Conservation (phyloP, 2,113 vertebrate species). For the Labrus mixtus region DNA sequence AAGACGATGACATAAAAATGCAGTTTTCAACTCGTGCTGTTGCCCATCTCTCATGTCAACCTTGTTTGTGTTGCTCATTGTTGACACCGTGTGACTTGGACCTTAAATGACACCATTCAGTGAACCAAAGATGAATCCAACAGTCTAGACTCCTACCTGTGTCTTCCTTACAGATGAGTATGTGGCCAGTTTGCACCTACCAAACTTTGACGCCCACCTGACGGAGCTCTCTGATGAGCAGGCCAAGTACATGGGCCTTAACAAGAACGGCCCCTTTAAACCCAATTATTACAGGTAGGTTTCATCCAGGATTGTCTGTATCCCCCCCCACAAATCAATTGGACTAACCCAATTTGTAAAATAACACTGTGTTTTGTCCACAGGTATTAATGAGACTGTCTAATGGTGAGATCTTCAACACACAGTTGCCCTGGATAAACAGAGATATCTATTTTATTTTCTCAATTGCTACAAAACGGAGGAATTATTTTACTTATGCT, state of each 20-base stretch:
- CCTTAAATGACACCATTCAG: not conserved
- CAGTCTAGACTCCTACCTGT: not conserved
- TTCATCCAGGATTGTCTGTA: not conserved
- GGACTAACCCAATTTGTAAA: not conserved
- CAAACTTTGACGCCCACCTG: constrained; percentile 96
- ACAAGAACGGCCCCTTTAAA: constrained; percentile 99
- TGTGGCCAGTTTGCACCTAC: constrained; percentile 95
- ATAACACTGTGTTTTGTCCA: constrained; percentile 35
- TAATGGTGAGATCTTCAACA: constrained; percentile 34
- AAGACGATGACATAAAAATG: not conserved
- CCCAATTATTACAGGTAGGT: constrained; percentile 96
- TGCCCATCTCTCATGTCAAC: not conserved
- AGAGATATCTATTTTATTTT: constrained; percentile 80
- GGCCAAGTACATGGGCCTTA: constrained; percentile 97
- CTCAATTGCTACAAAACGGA: constrained; percentile 72
- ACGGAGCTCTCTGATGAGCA: constrained; percentile 96
- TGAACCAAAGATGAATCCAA: not conserved
- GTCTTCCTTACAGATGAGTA: constrained; percentile 90
- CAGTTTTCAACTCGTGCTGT: not conserved
- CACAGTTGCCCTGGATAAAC: constrained; percentile 59
- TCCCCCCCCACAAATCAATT: not conserved
- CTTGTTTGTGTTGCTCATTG: constrained; percentile 23
- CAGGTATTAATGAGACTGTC: constrained; percentile 75
- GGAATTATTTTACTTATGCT: constrained; percentile 79
- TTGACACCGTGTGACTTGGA: constrained; percentile 45